Evolutionary conservation across 2,888 invertebrate species (phyloP).

Genomic region (Clivina fossor): DNA sequence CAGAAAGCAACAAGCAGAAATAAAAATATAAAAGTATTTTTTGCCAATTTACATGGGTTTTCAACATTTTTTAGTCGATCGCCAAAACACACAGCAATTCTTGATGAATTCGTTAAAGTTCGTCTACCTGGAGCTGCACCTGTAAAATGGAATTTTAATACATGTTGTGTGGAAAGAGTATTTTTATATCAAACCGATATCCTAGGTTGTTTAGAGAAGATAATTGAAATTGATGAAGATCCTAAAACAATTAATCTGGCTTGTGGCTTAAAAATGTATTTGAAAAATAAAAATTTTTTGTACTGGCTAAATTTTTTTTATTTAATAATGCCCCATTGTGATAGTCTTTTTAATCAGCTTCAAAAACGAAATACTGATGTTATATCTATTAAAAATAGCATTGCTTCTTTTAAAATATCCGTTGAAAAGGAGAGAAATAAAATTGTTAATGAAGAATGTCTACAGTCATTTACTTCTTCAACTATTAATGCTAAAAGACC

Average conservation of each 20-base stretch:
- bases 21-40: conserved; percentile 20
- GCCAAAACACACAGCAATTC: conserved; percentile 16
- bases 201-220: not conserved
- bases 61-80: conserved; percentile 32
- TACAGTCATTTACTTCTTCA: no score
- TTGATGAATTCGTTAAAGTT: not conserved
- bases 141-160: not conserved
- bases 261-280: not conserved
- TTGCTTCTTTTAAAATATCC: not conserved
- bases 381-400: not conserved
- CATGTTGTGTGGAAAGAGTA: not conserved
- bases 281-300: not conserved
- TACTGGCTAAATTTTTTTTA: conserved; percentile 1
- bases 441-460: not conserved
- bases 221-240: not conserved
- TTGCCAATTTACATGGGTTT: conserved; percentile 25
- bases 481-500: no score
- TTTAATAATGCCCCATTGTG: not conserved
- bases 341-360: conserved; percentile 1
- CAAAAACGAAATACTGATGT: not conserved
- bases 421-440: not conserved
- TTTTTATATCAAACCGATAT: conserved; percentile 7
- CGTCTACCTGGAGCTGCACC: not conserved
- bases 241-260: conserved; percentile 5
- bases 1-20: not conserved